Base-by-base conservation (phyloP, 2,797 vertebrate species). In the Forpus xanthops region DNA sequence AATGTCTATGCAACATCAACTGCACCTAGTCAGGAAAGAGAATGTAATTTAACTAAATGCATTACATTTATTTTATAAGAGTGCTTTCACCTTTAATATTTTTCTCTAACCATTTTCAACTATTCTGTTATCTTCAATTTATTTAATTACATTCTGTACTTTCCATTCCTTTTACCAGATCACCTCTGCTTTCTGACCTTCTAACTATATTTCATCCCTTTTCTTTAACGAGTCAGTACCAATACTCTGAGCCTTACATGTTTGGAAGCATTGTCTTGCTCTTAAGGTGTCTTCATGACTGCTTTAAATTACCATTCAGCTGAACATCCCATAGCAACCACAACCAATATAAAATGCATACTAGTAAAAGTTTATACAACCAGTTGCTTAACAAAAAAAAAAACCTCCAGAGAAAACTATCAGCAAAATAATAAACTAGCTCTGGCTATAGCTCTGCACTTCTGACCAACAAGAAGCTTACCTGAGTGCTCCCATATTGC, bases 401-500 rank as follows among this genome's bases (percentile, higher is more conserved):
- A n/a, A n/a, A n/a, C n/a, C 0, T 52, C 25, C 8, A 5, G 7
- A 75, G 58, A 58, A 73, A 87, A n/a, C 8, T 27, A 75, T 39
- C 35, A 86, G 15, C 49, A 86, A 89, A 91, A 74, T 21, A 76
- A 58, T 5, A n/a, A 68, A 25, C 24, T 35, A 82, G 6, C 39
- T 76, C 30, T 75, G 25, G 41, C n/a, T 84, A 25, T 17, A 56
- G 39, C 11, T 83, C 58, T 65, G 47, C 50, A 42, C 45, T 90
- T 67, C 55, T 87, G 71, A 35, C 60, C 41, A 49, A 30, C 19
- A n/a, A 13, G 28, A 28, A 45, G 62, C 93, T 96, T 84, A 99
- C 99, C 99, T 98, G 92, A 99, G 97, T 15, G 98, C 98, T 17
- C 99, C 99, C 98, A 99, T 98, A 87, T 99, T 99, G 87, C 99